Evolutionary conservation across 2,797 vertebrate species (phyloP).

Genomic region (Peromyscus nudipes): DNA sequence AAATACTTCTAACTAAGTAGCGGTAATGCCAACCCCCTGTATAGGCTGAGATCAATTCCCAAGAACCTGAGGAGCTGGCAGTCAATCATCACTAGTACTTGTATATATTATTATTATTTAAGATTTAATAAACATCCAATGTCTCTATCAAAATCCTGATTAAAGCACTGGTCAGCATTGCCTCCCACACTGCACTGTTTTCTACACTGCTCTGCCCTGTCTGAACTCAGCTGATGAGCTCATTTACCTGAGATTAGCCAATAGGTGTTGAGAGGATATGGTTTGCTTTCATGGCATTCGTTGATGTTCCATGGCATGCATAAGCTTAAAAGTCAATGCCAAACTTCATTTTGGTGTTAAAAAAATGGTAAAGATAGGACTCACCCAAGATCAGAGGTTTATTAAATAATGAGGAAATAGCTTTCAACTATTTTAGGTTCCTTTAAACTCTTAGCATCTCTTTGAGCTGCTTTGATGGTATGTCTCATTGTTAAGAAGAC

Average conservation of each 20-base stretch:
- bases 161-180: neutral
- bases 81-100: neutral
- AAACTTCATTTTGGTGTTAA: constrained; percentile 35
- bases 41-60: neutral
- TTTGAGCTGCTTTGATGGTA: constrained; percentile 76
- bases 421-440: constrained; percentile 59
- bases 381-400: constrained; percentile 14
- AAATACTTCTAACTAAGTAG: neutral
- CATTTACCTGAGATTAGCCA: neutral
- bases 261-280: neutral
- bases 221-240: neutral
- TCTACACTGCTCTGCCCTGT: neutral
- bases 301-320: neutral
- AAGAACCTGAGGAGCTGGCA: neutral
- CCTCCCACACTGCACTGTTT: neutral
- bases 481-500: constrained; percentile 55
- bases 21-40: neutral
- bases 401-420: constrained; percentile 70
- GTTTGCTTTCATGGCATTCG: constrained; percentile 11
- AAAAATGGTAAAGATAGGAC: constrained; percentile 67
- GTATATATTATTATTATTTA: neutral
- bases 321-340: constrained; percentile 35
- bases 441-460: constrained; percentile 69
- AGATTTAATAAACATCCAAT: neutral
- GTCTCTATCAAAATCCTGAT: constrained; percentile 45